These are phyloP conservation scores for Pseudomyrmex dendroicus DNA, from an alignment of 1,140 invertebrate species.

Conservation along the genomic window DNA sequence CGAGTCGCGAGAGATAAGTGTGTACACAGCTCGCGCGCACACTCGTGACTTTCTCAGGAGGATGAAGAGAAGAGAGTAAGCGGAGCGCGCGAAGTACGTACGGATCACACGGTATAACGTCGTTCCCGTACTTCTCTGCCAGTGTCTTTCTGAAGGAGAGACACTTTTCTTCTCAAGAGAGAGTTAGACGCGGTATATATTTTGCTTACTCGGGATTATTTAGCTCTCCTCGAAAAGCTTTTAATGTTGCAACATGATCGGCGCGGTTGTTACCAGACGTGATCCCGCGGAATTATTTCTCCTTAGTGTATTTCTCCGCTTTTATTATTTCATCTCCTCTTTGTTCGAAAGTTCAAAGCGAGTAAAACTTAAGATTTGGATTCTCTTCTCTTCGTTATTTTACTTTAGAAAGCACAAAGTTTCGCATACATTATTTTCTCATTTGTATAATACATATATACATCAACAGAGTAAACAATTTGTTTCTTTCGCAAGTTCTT, in stretches of 20 bases:
- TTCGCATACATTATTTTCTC: too few species aligned
- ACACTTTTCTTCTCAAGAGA: conserved; percentile 4
- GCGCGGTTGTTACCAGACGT: too few species aligned
- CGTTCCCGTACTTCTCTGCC: conserved; percentile 1
- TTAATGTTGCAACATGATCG: neutral
- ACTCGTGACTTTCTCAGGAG: conserved; percentile 72
- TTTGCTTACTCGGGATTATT: conserved; percentile 14
- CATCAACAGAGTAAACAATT: too few species aligned
- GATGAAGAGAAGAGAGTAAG: conserved; percentile 34
- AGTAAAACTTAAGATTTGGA: too few species aligned
- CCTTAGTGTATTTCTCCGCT: too few species aligned
- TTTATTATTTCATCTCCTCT: too few species aligned
- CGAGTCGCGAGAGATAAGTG: conserved; percentile 63
- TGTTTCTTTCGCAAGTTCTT: neutral
- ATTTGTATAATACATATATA: too few species aligned
- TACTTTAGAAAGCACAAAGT: too few species aligned
- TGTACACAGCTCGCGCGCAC: conserved; percentile 59
- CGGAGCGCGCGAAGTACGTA: neutral
- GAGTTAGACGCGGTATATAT: neutral
- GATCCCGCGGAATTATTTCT: too few species aligned
- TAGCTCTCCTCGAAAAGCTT: too few species aligned
- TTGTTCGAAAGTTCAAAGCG: too few species aligned
- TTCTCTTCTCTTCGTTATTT: too few species aligned
- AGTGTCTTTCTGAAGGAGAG: neutral
- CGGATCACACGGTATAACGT: conserved; percentile 28